phyloP scores from a whole-genome alignment of 2,888 invertebrate genomes.

The Cheilosia pagana region DNA sequence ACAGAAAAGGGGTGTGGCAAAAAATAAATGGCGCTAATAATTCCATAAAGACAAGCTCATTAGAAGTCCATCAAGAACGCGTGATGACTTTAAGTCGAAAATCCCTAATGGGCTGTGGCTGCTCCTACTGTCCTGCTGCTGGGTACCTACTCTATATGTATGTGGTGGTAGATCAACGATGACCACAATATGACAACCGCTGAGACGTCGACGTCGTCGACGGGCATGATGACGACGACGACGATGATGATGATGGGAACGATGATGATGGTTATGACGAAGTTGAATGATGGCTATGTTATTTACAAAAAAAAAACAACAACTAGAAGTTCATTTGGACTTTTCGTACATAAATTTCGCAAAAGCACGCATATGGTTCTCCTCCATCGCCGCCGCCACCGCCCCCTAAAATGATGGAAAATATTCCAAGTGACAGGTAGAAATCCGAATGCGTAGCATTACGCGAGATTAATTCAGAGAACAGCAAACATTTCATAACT shows the following conservation, averaged over 20 bases:
- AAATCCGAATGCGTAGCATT: constrained; percentile 62
- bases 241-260: constrained; percentile 11
- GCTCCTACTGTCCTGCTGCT: constrained; percentile 22
- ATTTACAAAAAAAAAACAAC: constrained; percentile 19
- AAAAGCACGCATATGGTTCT: constrained; percentile 22
- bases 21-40: constrained; percentile 77
- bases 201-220: neutral
- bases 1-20: constrained; percentile 45
- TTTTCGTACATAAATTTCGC: constrained; percentile 64
- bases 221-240: constrained; percentile 9
- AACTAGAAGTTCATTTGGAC: constrained; percentile 66
- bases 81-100: constrained; percentile 74
- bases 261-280: constrained; percentile 69
- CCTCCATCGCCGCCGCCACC: constrained; percentile 4
- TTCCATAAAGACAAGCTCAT: constrained; percentile 77
- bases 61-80: constrained; percentile 77
- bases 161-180: constrained; percentile 13
- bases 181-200: constrained; percentile 1
- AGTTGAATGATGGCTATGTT: constrained; percentile 72
- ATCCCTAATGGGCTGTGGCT: constrained; percentile 71
- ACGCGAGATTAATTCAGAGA: constrained; percentile 68
- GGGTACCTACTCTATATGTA: too few species aligned
- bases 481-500: constrained; percentile 70
- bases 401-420: constrained; percentile 40
- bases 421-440: constrained; percentile 65